Base-by-base conservation (phyloP, 2,113 vertebrate genomes). In the Sphyrna mokarran region DNA sequence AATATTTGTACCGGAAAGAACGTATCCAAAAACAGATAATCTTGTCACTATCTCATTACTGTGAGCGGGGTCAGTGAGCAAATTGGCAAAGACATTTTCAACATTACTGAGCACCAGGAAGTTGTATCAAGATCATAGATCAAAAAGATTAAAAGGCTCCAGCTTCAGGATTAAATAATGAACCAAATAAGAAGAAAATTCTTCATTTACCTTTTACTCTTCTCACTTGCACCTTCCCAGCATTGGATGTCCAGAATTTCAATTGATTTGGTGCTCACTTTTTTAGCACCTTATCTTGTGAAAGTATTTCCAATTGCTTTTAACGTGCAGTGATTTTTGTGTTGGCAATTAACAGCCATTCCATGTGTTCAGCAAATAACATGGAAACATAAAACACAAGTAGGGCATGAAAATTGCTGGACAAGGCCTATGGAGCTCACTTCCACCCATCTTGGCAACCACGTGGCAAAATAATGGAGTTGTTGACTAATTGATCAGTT, bases 61-160 rank as follows among this genome's bases (percentile, higher is more conserved):
- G 78, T 40, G 18, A 9, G n/a, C 40, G n/a, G 16, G 5, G 14
- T 80, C 33, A 16, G 2, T 83, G n/a, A 18, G 13, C 78, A 37
- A 40, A 83, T 20, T 83, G 13, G 37, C 37, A 18, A 40, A 18
- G 14, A 83, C 37, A 40, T n/a, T 16, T 37, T 29, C 78, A 40
- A 40, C 2, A 83, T 83, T 37, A 83, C 16, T 68, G 66, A 99
- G 99, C 98, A 98, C 89, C 99, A 99, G 99, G 98, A 98, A 16
- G 97, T 98, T 95, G 99, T 99, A 97, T 99, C 99, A 0, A 99
- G 99, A 97, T 98, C 98, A 68, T 14, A 16, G 16, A 68, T 68
- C 2, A 99, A 99, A 96, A 99, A 98, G 0, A 97, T 98, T 4
- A 98, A 97, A 96, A 99, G 99, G 78, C 96, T 98, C 48, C 99